Evolutionary conservation across 2,888 invertebrate genomes (phyloP), one percentile per base, ranked within the genome.

Genomic region (Vesta saturnalis): DNA sequence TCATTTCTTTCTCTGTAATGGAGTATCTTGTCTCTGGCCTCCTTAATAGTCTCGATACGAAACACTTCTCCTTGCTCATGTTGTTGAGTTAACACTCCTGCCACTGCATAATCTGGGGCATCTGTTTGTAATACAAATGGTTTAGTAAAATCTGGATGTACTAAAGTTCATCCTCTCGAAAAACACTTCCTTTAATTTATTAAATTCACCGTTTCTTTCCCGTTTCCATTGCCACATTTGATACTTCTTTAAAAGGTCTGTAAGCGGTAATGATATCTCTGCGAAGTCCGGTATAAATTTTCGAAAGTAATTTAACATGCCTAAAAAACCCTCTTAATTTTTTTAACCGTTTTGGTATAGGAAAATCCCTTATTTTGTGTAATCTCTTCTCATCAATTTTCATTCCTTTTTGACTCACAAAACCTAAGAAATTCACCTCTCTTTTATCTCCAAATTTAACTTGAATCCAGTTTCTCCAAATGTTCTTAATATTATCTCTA

Each of bases 381-480:
- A 60, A 4, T 16, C 30, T 49, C 1, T 5, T 52, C 0, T 23
- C 16, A 6, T 60, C 52, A 1, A 49, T 15, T 19, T 0, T 1
- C 10, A 60, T 22, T 0, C 60, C 60, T n/a, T 14, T 4, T 10
- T 8, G n/a, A 23, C 12, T 47, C 1, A 0, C n/a, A 22, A 19
- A 60, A 6, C 60, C 60, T 30, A 60, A 52, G 49, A 21, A 60
- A 14, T 49, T 60, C 6, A 49, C 49, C n/a, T 60, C 5, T n/a
- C 1, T 19, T 30, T 52, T 60, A 10, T 59, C n/a, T 46, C 22
- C 21, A 19, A 1, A 21, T 39, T 61, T 35, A 61, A 21, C 18
- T 61, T 61, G n/a, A 61, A 30, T 1, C 61, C 61, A 12, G 22
- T 39, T 54, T 54, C 19, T 2, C 15, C 12, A 1, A 61, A 55